Conservation (phyloP, 2,113 vertebrate genomes). For the Dicrurus megarhynchus region DNA sequence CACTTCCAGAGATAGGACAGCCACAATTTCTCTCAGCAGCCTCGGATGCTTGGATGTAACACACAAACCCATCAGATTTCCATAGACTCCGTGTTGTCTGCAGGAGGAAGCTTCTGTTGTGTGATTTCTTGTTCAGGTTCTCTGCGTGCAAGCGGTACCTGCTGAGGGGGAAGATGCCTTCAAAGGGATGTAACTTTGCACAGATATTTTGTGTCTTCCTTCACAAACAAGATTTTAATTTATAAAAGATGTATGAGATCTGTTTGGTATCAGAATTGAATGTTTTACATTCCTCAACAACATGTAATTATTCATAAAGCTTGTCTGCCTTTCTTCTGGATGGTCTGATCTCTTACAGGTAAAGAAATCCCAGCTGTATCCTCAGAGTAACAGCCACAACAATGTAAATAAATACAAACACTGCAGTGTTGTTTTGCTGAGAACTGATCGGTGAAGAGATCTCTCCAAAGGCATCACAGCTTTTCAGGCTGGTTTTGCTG, state of each 20-base stretch:
- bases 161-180: neutral
- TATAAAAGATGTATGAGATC: neutral
- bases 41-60: neutral
- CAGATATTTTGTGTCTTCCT: neutral
- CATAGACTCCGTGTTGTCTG: neutral
- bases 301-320: neutral
- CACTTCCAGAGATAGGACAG: neutral
- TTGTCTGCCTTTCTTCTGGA: neutral
- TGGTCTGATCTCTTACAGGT: neutral
- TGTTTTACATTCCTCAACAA: neutral
- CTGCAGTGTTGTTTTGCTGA: neutral
- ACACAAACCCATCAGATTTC: rapidly evolving
- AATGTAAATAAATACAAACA: neutral
- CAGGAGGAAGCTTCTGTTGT: neutral
- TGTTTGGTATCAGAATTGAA: neutral
- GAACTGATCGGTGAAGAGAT: neutral
- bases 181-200: neutral
- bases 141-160: neutral
- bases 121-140: neutral
- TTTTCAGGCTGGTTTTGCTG: neutral
- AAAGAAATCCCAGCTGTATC: neutral
- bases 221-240: neutral
- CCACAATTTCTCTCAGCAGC: neutral
- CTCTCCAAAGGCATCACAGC: neutral
- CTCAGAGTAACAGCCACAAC: neutral